Conservation (phyloP, 1,140 invertebrate species). For the Calosoma granatense region DNA sequence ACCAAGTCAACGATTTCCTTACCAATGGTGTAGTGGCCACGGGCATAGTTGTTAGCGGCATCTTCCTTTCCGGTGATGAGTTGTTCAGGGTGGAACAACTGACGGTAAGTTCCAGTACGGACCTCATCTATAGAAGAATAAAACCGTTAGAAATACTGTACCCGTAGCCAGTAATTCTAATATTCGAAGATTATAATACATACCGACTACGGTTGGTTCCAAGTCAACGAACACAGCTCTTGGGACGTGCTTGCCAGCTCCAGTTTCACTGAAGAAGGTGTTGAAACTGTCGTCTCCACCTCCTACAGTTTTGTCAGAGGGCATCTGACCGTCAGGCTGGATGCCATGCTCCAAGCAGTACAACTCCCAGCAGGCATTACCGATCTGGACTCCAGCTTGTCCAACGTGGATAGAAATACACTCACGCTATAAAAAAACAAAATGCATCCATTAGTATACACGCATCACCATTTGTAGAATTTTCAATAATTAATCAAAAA, state of each 20-base stretch:
- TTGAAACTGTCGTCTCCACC: constrained; percentile 76
- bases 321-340: constrained; percentile 55
- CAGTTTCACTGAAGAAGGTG: constrained; percentile 85
- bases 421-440: constrained; percentile 37
- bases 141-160: constrained; percentile 12
- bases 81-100: constrained; percentile 79
- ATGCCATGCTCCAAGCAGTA: constrained; percentile 68
- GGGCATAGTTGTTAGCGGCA: constrained; percentile 81
- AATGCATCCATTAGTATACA: too few species aligned
- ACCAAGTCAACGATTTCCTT: constrained; percentile 79
- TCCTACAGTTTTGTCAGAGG: constrained; percentile 49
- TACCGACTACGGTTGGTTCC: constrained; percentile 81
- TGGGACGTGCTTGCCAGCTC: constrained; percentile 77
- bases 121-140: constrained; percentile 55
- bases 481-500: background rate
- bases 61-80: constrained; percentile 81
- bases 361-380: constrained; percentile 58
- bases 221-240: constrained; percentile 77
- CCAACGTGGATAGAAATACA: constrained; percentile 66
- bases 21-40: constrained; percentile 86
- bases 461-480: background rate
- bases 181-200: constrained; percentile 5
- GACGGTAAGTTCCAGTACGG: constrained; percentile 70
- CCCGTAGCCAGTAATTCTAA: background rate
- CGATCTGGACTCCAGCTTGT: constrained; percentile 67